These are phyloP conservation scores for Probaryconus sp. DNA, from an alignment of 1,140 invertebrate genomes.

Conservation along the genomic window DNA sequence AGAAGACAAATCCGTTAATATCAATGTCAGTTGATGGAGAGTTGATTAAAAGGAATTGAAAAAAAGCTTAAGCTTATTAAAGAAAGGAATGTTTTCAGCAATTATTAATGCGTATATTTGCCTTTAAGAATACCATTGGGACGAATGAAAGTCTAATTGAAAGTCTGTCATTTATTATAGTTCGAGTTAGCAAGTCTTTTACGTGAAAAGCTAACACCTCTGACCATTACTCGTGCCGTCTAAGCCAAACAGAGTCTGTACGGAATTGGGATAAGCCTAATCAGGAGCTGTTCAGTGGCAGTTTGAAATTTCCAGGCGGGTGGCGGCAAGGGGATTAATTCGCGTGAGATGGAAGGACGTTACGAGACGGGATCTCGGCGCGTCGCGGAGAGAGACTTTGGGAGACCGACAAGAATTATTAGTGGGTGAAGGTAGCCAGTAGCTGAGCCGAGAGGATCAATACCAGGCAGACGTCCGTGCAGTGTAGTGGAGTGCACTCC, in stretches of 20 bases:
- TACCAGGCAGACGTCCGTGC: constrained; percentile 76
- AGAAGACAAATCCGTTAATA: too few species aligned
- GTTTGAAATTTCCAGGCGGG: constrained; percentile 14
- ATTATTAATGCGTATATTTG: too few species aligned
- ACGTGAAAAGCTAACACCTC: too few species aligned
- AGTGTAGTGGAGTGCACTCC: constrained; percentile 75
- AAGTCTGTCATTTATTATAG: too few species aligned
- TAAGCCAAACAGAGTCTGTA: not conserved
- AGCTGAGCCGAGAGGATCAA: constrained; percentile 77
- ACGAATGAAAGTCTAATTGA: too few species aligned
- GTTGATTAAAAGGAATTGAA: too few species aligned
- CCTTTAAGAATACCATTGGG: too few species aligned
- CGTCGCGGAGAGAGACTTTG: constrained; percentile 74
- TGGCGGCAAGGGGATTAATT: constrained; percentile 40
- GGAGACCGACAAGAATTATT: constrained; percentile 79
- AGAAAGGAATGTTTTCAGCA: too few species aligned
- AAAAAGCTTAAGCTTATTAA: too few species aligned
- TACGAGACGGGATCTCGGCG: constrained; percentile 45
- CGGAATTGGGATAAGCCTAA: constrained; percentile 17
- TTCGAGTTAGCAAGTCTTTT: too few species aligned
- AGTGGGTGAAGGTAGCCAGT: constrained; percentile 78
- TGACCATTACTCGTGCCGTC: too few species aligned
- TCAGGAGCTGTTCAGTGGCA: constrained; percentile 13
- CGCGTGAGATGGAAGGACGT: constrained; percentile 21
- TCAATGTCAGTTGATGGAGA: too few species aligned